Conservation (phyloP, 2,113 vertebrate genomes). For the Toxostoma redivivum region DNA sequence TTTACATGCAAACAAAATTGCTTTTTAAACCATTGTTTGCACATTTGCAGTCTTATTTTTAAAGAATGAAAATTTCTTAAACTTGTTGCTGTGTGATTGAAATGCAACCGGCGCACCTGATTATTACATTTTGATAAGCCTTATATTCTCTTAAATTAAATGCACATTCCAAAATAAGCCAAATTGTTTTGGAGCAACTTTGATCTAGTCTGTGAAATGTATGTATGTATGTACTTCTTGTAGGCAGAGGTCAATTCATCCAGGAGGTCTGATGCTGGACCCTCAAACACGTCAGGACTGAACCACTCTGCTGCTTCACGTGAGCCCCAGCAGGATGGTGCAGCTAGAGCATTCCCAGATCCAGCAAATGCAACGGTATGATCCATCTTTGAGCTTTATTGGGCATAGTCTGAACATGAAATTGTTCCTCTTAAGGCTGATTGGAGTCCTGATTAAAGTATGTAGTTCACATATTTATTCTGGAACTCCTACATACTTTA, state of each 20-base stretch:
- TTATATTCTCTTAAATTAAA: not conserved
- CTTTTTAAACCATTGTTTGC: not conserved
- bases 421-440: not conserved
- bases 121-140: not conserved
- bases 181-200: not conserved
- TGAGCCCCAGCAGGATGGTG: constrained; percentile 56
- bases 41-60: not conserved
- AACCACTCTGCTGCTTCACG: constrained; percentile 26
- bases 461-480: not conserved
- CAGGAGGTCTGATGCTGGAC: constrained; percentile 63
- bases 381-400: not conserved
- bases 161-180: not conserved
- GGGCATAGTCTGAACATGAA: not conserved
- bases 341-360: constrained; percentile 56
- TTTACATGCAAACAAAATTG: not conserved
- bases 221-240: not conserved
- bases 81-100: not conserved
- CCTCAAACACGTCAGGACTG: constrained; percentile 9
- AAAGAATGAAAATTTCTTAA: not conserved
- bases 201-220: not conserved
- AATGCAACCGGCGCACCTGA: not conserved
- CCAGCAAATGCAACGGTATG: constrained; percentile 55
- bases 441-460: not conserved
- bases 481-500: not conserved
- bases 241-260: constrained; percentile 77